Evolutionary conservation across 2,888 invertebrate species (phyloP).

Genomic region (Hyposoter dolosus): DNA sequence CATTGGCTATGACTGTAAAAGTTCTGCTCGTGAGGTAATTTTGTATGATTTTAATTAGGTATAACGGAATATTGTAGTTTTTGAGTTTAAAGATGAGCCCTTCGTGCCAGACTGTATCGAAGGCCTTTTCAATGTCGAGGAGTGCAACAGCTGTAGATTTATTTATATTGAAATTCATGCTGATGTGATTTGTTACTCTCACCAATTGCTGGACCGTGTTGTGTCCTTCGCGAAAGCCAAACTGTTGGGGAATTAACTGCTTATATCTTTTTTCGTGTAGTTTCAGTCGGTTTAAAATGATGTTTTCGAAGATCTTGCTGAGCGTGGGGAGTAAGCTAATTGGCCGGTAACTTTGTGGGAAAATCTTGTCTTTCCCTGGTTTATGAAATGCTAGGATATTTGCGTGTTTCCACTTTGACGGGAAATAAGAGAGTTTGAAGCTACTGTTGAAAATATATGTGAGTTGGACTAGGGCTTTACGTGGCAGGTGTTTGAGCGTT

Average conservation of each 20-base stretch:
- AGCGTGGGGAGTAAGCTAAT: not conserved
- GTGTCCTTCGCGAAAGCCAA: slow-evolving; percentile 12
- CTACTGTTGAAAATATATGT: not conserved
- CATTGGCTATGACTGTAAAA: slow-evolving; percentile 56
- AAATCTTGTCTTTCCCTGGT: not conserved
- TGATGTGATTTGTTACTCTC: not conserved
- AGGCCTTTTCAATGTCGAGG: not conserved
- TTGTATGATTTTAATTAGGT: slow-evolving; percentile 48
- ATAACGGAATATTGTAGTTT: slow-evolving; percentile 45
- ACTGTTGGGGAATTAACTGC: slow-evolving; percentile 22
- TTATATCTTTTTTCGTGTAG: not conserved
- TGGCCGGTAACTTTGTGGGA: not conserved
- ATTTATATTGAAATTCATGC: not conserved
- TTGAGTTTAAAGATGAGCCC: slow-evolving; percentile 38
- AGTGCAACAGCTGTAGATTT: not conserved
- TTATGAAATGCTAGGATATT: too few relatives aligned
- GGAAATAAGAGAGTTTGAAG: too few relatives aligned
- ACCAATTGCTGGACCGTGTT: slow-evolving; percentile 10
- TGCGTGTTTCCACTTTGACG: too few relatives aligned
- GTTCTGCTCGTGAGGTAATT: slow-evolving; percentile 59
- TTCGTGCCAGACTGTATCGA: slow-evolving; percentile 15
- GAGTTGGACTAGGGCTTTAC: slow-evolving; percentile 1
- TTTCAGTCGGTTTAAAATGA: not conserved
- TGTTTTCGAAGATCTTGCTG: not conserved
- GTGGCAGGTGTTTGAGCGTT: slow-evolving; percentile 41